A percentile compares a stretch with the other conserved stretches of the same genome.
Evolutionary conservation across 2,113 vertebrate genomes (phyloP).

Genomic region (Hypomesus transpacificus): DNA sequence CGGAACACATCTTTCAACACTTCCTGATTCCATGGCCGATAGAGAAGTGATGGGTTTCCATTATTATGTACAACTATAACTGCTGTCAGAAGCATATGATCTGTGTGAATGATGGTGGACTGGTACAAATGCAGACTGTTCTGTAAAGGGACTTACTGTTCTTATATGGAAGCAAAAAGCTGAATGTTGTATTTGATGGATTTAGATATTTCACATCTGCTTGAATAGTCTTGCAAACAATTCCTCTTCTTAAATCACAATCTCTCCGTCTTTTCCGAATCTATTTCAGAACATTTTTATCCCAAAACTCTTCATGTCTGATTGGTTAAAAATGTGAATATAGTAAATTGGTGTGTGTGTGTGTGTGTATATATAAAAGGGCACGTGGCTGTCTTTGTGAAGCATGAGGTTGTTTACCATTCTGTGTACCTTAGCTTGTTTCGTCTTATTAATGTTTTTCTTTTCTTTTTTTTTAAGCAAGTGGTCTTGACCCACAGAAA

Average conservation of each 20-base stretch:
- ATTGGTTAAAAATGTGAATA: constrained; percentile 55
- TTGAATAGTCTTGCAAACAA: neutral
- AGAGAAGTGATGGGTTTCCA: neutral
- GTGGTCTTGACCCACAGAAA: constrained; percentile 14
- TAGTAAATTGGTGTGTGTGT: constrained; percentile 46
- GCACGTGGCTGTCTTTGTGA: constrained; percentile 50
- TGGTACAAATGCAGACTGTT: neutral
- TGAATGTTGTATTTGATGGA: neutral
- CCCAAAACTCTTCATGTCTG: constrained; percentile 43
- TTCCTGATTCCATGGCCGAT: neutral
- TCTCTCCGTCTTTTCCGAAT: too few relatives aligned
- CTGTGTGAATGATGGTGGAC: neutral
- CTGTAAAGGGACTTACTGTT: neutral
- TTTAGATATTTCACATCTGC: too few relatives aligned
- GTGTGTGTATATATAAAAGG: constrained; percentile 28
- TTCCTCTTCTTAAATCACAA: neutral
- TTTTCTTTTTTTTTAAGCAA: constrained; percentile 11
- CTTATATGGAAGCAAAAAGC: neutral
- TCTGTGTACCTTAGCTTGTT: constrained; percentile 54
- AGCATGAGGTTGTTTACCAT: constrained; percentile 65
- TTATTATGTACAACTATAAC: neutral
- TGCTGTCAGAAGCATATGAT: constrained; percentile 4
- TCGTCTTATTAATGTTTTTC: constrained; percentile 32
- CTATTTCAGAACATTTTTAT: too few relatives aligned
- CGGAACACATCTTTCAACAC: neutral